Evolutionary conservation across 2,888 invertebrate genomes (phyloP).

Genomic region (Clistopyga incitator): DNA sequence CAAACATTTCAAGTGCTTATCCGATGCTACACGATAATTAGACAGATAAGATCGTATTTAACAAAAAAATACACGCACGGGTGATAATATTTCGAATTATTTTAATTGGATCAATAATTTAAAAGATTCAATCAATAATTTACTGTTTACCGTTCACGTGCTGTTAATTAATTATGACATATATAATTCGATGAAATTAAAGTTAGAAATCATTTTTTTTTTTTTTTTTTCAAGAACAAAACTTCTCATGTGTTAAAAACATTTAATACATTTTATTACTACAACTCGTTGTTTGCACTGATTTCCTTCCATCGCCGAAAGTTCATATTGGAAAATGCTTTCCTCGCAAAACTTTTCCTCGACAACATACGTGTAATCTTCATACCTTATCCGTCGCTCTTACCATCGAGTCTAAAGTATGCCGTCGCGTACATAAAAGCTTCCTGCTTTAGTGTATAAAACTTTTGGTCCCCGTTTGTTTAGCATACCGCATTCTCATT

Average conservation of each 20-base stretch:
- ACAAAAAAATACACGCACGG: neutral
- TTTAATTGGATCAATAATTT: neutral
- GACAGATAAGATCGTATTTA: neutral
- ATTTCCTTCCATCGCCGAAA: no score
- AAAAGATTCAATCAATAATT: neutral
- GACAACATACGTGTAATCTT: no score
- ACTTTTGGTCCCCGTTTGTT: conserved; percentile 31
- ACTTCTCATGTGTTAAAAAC: no score
- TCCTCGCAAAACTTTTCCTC: no score
- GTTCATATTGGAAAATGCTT: no score
- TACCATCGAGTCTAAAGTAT: neutral
- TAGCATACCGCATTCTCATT: conserved; percentile 53
- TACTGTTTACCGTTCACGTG: neutral
- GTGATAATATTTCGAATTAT: neutral
- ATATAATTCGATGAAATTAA: neutral
- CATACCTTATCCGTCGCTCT: neutral
- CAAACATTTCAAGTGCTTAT: conserved; percentile 48
- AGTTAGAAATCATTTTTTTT: no score
- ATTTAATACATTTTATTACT: no score
- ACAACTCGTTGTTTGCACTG: no score
- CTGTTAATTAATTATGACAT: neutral
- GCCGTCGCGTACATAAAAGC: neutral
- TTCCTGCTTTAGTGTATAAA: conserved; percentile 14
- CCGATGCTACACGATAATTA: neutral
- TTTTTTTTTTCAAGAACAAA: no score